phyloP scores from a whole-genome alignment of 2,113 vertebrate species.

The Rostratula benghalensis region DNA sequence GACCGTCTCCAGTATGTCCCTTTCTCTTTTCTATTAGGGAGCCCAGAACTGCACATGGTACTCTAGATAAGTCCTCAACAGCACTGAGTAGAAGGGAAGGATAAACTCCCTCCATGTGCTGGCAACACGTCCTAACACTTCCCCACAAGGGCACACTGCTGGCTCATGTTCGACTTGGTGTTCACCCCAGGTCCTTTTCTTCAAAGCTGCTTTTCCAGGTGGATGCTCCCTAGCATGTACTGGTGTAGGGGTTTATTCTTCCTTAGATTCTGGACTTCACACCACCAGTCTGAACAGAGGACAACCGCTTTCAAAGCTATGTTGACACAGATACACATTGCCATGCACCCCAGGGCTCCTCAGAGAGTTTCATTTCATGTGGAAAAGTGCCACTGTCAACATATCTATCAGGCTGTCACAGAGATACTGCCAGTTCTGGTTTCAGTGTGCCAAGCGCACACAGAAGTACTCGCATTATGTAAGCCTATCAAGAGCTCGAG shows the following conservation, averaged over 20 bases:
- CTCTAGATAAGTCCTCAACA: not conserved
- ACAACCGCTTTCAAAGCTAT: not conserved
- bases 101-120: not conserved
- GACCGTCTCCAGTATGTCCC: fast-evolving
- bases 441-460: not conserved
- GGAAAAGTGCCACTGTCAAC: not conserved
- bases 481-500: not conserved
- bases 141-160: not conserved
- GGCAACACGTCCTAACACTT: not conserved
- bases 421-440: constrained; percentile 19
- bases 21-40: not conserved
- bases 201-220: not conserved
- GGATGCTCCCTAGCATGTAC: not conserved
- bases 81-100: not conserved
- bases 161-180: not conserved
- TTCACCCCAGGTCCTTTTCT: not conserved
- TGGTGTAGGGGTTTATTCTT: not conserved
- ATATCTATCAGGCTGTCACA: constrained; percentile 17
- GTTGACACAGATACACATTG: not conserved
- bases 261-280: not conserved
- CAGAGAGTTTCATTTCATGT: not conserved
- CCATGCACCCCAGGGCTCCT: not conserved
- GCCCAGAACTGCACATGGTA: not conserved
- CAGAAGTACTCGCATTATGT: constrained; percentile 15
- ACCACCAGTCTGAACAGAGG: not conserved